Percentiles rank a stretch among this genome's conserved stretches.
Conservation (phyloP, 1,140 invertebrate species). For the Amphibalanus amphitrite region DNA sequence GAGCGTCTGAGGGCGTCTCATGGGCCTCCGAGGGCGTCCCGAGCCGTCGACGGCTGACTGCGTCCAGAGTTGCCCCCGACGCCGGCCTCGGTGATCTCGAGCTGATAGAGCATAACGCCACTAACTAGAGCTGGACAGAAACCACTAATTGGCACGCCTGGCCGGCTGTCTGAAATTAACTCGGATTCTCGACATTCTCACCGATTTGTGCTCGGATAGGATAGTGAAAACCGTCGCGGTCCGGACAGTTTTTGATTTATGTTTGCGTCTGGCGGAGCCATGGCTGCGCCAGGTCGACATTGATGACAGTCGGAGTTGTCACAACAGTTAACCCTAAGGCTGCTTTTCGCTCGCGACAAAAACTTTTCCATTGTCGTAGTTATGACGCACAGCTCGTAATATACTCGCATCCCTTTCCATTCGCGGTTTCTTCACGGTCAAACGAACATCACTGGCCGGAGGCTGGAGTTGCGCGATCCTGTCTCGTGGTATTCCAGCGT, state of each 20-base stretch:
- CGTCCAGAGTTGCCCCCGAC: not conserved
- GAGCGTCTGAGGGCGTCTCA: too few species aligned
- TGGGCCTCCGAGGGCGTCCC: too few species aligned
- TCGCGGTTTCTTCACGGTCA: too few species aligned
- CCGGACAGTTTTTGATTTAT: not conserved
- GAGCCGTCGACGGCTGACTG: not conserved
- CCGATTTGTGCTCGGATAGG: not conserved
- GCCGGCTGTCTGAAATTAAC: not conserved
- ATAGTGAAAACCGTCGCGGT: not conserved
- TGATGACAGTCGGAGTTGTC: not conserved
- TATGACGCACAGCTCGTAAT: too few species aligned
- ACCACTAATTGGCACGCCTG: not conserved
- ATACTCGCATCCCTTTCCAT: too few species aligned
- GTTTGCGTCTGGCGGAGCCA: not conserved
- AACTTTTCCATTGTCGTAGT: too few species aligned
- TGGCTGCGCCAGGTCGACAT: not conserved
- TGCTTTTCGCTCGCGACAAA: too few species aligned
- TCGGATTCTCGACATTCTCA: not conserved
- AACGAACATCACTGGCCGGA: too few species aligned
- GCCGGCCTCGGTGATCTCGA: not conserved
- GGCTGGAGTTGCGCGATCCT: too few species aligned
- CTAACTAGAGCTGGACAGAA: not conserved
- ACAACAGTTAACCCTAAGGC: not conserved
- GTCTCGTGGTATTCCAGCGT: too few species aligned
- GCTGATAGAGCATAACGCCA: not conserved